phyloP scores from a whole-genome alignment of 2,113 vertebrate genomes.

The Sphyrna mokarran region DNA sequence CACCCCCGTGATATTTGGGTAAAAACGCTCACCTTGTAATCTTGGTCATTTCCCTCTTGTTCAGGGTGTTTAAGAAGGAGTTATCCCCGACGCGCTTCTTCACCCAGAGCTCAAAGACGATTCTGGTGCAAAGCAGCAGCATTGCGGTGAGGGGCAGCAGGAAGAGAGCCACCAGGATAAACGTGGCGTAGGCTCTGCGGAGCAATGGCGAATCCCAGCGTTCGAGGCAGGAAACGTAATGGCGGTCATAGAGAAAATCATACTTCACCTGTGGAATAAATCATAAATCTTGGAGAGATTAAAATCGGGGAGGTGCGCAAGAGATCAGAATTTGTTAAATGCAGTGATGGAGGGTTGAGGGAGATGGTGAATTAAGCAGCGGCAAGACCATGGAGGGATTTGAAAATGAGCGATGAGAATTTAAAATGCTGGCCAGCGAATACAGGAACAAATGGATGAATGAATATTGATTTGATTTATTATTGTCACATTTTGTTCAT shows the following conservation, averaged over 20 bases:
- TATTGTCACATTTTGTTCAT: too few species aligned
- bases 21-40: slow-evolving; percentile 56
- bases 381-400: too few species aligned
- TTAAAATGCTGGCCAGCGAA: too few species aligned
- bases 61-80: slow-evolving; percentile 64
- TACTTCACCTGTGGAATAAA: slow-evolving; percentile 62
- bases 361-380: too few species aligned
- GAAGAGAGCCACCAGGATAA: slow-evolving; percentile 71
- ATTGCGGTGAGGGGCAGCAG: slow-evolving; percentile 62
- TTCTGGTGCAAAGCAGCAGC: slow-evolving; percentile 66
- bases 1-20: background rate
- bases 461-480: too few species aligned
- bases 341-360: too few species aligned
- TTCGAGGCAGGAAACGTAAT: slow-evolving; percentile 72
- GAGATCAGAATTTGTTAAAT: too few species aligned
- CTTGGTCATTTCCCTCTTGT: slow-evolving; percentile 64
- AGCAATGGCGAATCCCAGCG: slow-evolving; percentile 56
- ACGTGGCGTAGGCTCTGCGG: slow-evolving; percentile 61
- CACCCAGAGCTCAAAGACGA: slow-evolving; percentile 66
- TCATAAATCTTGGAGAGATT: background rate
- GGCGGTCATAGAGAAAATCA: slow-evolving; percentile 68
- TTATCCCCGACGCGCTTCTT: slow-evolving; percentile 66
- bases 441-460: too few species aligned
- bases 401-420: too few species aligned
- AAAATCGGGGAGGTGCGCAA: too few species aligned